These are phyloP conservation scores for Stegophylla sp. DNA, from an alignment of 2,888 invertebrate species.

Conservation along the genomic window DNA sequence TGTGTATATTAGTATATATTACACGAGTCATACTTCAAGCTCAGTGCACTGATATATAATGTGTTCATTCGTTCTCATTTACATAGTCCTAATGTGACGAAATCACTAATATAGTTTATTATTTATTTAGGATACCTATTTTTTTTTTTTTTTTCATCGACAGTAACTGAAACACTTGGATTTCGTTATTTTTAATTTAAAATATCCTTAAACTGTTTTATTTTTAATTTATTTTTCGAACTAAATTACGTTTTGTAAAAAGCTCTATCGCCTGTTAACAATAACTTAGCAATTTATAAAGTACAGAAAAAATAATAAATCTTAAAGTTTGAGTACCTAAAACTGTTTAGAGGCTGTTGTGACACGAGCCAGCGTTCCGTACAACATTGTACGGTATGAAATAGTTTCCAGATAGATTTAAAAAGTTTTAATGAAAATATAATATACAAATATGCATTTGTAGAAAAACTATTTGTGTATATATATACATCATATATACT, in stretches of 20 bases:
- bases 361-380: neutral
- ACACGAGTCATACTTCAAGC: too few relatives aligned
- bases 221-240: constrained; percentile 10
- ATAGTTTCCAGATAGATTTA: neutral
- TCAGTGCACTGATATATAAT: too few relatives aligned
- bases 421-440: constrained; percentile 26
- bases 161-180: neutral
- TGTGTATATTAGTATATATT: too few relatives aligned
- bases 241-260: neutral
- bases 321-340: constrained; percentile 1
- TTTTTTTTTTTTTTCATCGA: too few relatives aligned
- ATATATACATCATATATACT: neutral
- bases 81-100: too few relatives aligned
- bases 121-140: too few relatives aligned
- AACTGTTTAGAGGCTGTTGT: neutral
- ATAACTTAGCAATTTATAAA: constrained; percentile 25
- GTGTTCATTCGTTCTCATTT: too few relatives aligned
- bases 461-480: neutral
- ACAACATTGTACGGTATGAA: neutral
- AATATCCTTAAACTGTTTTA: neutral
- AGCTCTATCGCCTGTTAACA: neutral
- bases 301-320: constrained; percentile 23
- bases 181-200: constrained; percentile 11
- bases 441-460: neutral
- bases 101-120: too few relatives aligned